These are phyloP conservation scores for Torymus auratus DNA, from an alignment of 2,888 invertebrate species.

Conservation along the genomic window DNA sequence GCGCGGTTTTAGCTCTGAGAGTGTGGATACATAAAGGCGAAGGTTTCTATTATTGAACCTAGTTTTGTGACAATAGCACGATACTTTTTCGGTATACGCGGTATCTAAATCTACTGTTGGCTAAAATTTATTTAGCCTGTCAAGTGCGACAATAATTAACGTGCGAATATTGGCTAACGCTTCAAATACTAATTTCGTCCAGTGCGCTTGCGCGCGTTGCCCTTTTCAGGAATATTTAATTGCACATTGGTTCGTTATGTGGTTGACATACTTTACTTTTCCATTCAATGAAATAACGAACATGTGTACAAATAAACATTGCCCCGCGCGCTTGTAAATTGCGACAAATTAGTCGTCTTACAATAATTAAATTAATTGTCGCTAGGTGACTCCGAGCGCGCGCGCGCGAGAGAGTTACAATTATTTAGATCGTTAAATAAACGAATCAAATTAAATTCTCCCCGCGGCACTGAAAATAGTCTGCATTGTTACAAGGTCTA, in stretches of 20 bases:
- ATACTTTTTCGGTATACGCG: no score
- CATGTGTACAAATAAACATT: conserved; percentile 13
- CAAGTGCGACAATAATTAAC: no score
- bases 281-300: conserved; percentile 1
- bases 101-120: no score
- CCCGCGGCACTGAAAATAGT: neutral
- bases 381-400: neutral
- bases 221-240: conserved; percentile 22
- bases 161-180: no score
- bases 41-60: no score
- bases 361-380: neutral
- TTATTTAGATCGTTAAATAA: conserved; percentile 42
- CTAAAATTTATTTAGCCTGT: no score
- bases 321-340: no score
- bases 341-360: neutral
- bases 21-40: no score
- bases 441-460: no score
- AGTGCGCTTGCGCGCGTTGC: neutral
- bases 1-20: no score
- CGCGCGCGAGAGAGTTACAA: neutral
- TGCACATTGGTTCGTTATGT: neutral
- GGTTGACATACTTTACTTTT: conserved; percentile 23
- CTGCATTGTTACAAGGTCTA: no score
- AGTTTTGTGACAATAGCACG: no score
- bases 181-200: conserved; percentile 11